Base-by-base conservation (phyloP, 2,113 vertebrate genomes). In the Xyrauchen texanus region DNA sequence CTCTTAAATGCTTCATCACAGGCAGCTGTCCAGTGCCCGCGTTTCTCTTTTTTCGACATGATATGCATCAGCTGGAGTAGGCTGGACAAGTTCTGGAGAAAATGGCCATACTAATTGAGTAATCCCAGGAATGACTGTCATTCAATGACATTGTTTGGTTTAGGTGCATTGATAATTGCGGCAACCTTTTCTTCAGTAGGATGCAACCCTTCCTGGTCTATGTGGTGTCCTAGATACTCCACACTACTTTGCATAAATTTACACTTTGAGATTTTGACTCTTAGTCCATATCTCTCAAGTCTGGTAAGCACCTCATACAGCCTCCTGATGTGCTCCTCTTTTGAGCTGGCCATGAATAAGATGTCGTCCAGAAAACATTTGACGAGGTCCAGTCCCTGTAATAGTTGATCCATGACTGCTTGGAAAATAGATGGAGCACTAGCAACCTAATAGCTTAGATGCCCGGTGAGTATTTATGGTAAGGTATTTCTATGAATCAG, bases 321-420 rank as follows among this genome's bases (percentile, higher is more conserved):
- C 15, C 9, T 81, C 5, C 44, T 34, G 51, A 81, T 15, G 45
- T 85, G 81, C n/a, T 74, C 42, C 4, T 64, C 77, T 73, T 65
- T 72, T 42, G 70, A 49, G n/a, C 51, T 64, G 4, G 34, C 76
- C 15, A 57, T 80, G 42, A 79, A 21, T 10, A 85, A 47, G 10
- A 81, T 79, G 57, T 81, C 65, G 57, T 76, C 46, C 7, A 79
- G 52, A 10, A 83, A 85, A 60, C 78, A 58, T 34, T 47, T 66
- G 4, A 81, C 62, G 45, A 76, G 75, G 10, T 78, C 51, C 10
- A 82, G 11, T 3, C 42, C 49, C 12, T 78, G 68, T 4, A 78
- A 66, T 7, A 84, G 78, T 42, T 81, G 64, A 55, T 78, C 68
- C 79, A 78, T 57, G 60, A 84, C 16, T 5, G 0, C 2, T 12